Base-by-base conservation (phyloP, 2,797 vertebrate species). In the Lagocephalus sceleratus region DNA sequence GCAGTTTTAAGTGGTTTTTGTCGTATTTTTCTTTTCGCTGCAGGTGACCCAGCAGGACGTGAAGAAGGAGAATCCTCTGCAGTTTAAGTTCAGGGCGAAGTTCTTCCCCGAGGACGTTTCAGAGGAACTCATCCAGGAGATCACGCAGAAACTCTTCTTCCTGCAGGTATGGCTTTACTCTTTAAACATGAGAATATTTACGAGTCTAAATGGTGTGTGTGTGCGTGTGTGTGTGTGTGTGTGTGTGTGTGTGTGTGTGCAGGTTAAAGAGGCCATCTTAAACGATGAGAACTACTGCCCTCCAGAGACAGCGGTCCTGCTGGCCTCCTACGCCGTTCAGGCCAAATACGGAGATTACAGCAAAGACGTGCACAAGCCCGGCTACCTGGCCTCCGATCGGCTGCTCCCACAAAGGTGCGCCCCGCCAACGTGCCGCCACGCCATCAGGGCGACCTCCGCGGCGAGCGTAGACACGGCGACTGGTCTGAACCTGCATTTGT, bases 141-240 rank as follows among this genome's bases (percentile, higher is more conserved):
- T 96, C 87, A 96, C 94, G n/a, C 95, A 96, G 85, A 94, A 93
- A 73, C 93, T 96, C 74, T 97, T 95, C 91, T 97, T 97, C 88
- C 86, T 95, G 65, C 95, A 96, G 94, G 93, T 96, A 57, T 45
- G 2, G 23, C 1, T 12, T 17, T 0, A 0, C 35, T 5, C 4
- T 39, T 12, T 16, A 39, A 39, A 12, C 38, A 5, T 39, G 6
- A 10, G 2, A 11, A n/a, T n/a, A n/a, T n/a, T n/a, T 39, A 39
- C 38, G 10, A 46, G 21, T 22, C 12, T 35, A 14, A 14, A 2
- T 35, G 32, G 32, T 25, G 23, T 25, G 3, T 46, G 0, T 5
- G 23, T 1, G 4, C 26, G 6, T 16, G 5, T 40, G 47, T 20
- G 26, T 47, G 35, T 42, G 35, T 53, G 21, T 46, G 39, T 63